phyloP scores from a whole-genome alignment of 2,888 invertebrate genomes.

The Peribatodes rhomboidaria region DNA sequence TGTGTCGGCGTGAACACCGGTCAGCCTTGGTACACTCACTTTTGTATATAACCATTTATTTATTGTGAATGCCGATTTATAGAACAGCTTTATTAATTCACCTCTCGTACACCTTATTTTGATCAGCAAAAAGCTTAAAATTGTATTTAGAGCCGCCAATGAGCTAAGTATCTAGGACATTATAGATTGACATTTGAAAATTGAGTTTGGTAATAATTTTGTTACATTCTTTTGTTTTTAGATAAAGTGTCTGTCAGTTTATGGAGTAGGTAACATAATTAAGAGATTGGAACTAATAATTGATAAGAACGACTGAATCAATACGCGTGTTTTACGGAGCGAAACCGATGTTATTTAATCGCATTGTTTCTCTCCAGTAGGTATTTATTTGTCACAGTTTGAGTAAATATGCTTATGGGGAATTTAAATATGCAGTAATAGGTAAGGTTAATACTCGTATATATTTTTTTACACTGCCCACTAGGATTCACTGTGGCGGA shows the following conservation, averaged over 20 bases:
- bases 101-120: constrained; percentile 48
- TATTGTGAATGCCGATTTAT: constrained; percentile 68
- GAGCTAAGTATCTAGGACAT: constrained; percentile 48
- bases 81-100: constrained; percentile 53
- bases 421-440: not conserved
- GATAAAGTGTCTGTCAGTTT: constrained; percentile 13
- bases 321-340: constrained; percentile 1
- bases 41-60: constrained; percentile 66
- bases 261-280: constrained; percentile 18
- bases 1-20: constrained; percentile 61
- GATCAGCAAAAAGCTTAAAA: constrained; percentile 53
- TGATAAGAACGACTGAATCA: not conserved
- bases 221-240: constrained; percentile 60
- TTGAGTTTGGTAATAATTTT: constrained; percentile 51
- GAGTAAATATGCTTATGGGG: not conserved
- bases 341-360: constrained; percentile 8
- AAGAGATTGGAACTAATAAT: constrained; percentile 3
- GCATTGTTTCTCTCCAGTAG: not conserved
- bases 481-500: too few species aligned
- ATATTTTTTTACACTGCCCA: too few species aligned
- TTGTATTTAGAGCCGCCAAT: constrained; percentile 32
- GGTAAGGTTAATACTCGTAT: too few species aligned
- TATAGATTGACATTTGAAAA: constrained; percentile 65
- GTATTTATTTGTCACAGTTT: not conserved
- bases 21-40: constrained; percentile 77